Base-by-base conservation (phyloP, 2,113 vertebrate genomes). In the Rhinogobius similis region DNA sequence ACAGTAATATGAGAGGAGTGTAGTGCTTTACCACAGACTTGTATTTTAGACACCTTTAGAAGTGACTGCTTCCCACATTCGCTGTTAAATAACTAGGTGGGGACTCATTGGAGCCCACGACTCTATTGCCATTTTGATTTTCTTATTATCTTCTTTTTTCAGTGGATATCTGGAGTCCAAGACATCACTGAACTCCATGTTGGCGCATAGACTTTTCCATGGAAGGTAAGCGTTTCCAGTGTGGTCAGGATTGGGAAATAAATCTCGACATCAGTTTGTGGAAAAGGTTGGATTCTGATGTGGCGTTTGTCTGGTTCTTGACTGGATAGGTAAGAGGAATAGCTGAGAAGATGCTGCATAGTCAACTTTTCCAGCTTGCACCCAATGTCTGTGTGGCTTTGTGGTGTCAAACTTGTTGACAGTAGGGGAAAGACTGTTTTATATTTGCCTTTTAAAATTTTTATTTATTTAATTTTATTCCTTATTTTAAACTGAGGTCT, bases 141-240 rank as follows among this genome's bases (percentile, higher is more conserved):
- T 70, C 66, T 78, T 68, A 82, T 85, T 84, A 75, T 90, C 77
- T 84, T 82, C 77, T 67, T 83, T 73, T 86, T 68, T 81, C 82
- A 94, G 93, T 78, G 89, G 86, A 85, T 98, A 95, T 92, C 91
- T 99, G 44, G 96, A 98, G 83, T 94, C 95, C 87, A 99, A 97
- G 90, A 97, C 97, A 63, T 95, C 96, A 53, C 93, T 99, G 95
- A 99, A 99, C 86, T 95, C 93, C 83, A 96, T 97, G 96, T 81
- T 99, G 92, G 96, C 96, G 16, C 95, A 93, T 68, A 94, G 90
- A 82, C 95, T 99, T 86, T 99, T 99, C 92, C 93, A 94, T 85
- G 95, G 92, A 93, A 96, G 95, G 97, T 98, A 91, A 89, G 92
- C 82, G 76, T 83, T 92, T 91, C 86, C 87, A 90, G 73, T 83